Evolutionary conservation across 2,113 vertebrate genomes (phyloP).

Genomic region (Psittacula cyanocephala): DNA sequence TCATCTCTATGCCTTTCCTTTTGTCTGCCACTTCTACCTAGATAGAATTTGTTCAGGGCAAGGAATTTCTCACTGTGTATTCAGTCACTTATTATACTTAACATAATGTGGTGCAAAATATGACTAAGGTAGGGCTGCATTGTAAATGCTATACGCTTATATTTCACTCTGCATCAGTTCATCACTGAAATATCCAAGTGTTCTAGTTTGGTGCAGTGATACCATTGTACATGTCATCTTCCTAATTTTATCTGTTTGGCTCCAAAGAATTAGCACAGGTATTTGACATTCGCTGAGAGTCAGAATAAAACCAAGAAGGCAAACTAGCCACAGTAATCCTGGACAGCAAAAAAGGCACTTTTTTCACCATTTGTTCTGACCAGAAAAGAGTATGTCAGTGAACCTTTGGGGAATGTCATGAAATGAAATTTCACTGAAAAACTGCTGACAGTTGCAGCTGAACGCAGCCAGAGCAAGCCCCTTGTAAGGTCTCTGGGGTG

Average conservation of each 20-base stretch:
- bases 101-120: neutral
- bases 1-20: neutral
- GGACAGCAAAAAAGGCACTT: neutral
- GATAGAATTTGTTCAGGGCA: neutral
- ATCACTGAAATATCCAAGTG: neutral
- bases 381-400: neutral
- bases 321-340: neutral
- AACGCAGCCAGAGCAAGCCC: neutral
- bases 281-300: neutral
- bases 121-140: neutral
- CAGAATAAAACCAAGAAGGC: neutral
- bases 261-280: neutral
- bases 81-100: neutral
- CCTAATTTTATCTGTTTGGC: neutral
- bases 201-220: neutral
- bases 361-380: neutral
- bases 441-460: slow-evolving; percentile 15
- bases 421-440: slow-evolving; percentile 19
- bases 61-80: neutral
- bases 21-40: neutral
- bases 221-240: neutral
- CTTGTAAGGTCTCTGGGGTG: slow-evolving; percentile 14
- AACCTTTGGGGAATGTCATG: slow-evolving; percentile 11
- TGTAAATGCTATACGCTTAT: neutral
- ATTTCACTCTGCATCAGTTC: neutral